A percentile compares a stretch with the other conserved stretches of the same genome.
phyloP scores from a whole-genome alignment of 2,113 vertebrate genomes.

The Alaudala cheleensis region DNA sequence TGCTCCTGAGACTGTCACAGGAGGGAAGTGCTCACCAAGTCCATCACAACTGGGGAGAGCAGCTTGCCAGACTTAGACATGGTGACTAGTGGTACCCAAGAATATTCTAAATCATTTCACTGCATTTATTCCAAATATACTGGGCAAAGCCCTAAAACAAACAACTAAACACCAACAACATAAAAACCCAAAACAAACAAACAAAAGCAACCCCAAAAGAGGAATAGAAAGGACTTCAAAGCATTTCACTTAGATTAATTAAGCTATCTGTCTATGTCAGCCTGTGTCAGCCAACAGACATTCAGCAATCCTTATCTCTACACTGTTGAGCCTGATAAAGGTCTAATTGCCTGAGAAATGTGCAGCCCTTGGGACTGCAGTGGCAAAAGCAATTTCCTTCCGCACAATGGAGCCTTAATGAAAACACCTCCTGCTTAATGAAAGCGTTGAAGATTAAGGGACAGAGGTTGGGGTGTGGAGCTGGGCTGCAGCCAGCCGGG shows the following conservation, averaged over 20 bases:
- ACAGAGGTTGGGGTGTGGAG: neutral
- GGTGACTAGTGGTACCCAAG: neutral
- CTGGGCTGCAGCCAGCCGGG: neutral
- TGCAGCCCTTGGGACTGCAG: neutral
- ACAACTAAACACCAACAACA: neutral
- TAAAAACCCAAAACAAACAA: neutral
- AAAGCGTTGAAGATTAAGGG: neutral
- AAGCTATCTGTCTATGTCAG: neutral
- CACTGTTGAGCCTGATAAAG: neutral
- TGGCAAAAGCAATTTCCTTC: constrained; percentile 36
- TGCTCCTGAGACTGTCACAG: neutral
- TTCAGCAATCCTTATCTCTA: neutral
- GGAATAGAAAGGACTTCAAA: neutral
- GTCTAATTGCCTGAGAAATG: neutral
- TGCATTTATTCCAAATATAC: neutral
- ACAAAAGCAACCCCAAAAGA: neutral
- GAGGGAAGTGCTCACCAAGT: neutral
- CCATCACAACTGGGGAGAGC: fast-evolving
- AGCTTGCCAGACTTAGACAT: neutral
- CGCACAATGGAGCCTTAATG: neutral
- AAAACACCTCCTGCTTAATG: neutral
- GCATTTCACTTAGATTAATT: neutral
- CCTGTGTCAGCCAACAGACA: neutral
- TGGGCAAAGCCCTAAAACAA: neutral
- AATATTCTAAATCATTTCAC: neutral